Base-by-base conservation (phyloP, 2,797 vertebrate genomes). In the Typhlichthys subterraneus region DNA sequence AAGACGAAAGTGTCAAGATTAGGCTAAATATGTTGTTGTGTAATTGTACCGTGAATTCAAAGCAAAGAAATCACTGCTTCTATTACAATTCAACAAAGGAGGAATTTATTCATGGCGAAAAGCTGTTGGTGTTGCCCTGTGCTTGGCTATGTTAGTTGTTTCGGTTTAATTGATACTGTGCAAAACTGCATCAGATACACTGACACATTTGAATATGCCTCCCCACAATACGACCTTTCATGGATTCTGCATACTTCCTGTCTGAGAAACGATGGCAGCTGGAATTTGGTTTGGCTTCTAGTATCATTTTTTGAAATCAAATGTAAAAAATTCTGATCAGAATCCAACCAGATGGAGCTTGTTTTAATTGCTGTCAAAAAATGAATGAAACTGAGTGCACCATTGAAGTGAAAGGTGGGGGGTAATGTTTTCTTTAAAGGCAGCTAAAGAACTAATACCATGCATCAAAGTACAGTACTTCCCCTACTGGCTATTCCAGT, bases 1-100 rank as follows among this genome's bases (percentile, higher is more conserved):
- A 63, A 54, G 65, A 80, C 76, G 66, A 74, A 82, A 79, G 14
- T 67, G 62, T 59, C 56, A 65, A n/a, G 58, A 76, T 79, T 73
- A 38, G 29, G 19, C 45, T 68, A 46, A 53, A 58, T 55, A 71
- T 72, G 61, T 58, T 19, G 52, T 47, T 72, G 66, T 74, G 75
- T 72, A 23, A 64, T 8, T 57, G 12, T 17, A 59, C 59, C 5
- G 29, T 47, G 13, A 38, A 62, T 55, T 42, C 15, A 57, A 52
- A 49, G 50, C 7, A 1, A 29, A 49, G 48, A 56, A 71, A 63
- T n/a, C 15, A 52, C 4, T 59, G 0, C 0, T 66, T 19, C 59
- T 75, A 72, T 48, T 57, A 65, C 69, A 84, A 77, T 75, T 2
- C 62, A 76, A 78, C 67, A 69, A 66, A 65, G 53, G 61, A 63